Conservation (phyloP, 2,113 vertebrate species). For the Platysteira castanea region DNA sequence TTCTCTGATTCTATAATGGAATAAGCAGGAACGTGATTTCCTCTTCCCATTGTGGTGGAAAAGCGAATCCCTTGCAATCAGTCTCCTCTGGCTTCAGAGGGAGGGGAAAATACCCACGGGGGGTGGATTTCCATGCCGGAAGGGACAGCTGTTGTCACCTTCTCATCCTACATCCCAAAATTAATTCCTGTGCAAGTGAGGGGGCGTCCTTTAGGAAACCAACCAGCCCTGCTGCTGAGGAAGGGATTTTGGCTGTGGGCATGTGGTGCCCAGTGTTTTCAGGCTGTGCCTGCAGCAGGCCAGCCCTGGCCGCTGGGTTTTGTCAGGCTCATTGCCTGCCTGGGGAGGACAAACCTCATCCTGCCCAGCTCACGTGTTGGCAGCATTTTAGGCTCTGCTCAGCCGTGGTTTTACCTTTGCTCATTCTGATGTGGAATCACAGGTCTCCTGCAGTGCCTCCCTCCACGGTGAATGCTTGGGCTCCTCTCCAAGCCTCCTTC, state of each 20-base stretch:
- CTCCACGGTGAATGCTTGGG: neutral
- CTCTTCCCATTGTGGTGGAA: neutral
- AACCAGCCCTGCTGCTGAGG: neutral
- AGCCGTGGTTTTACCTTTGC: neutral
- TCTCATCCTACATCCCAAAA: neutral
- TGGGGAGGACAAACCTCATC: neutral
- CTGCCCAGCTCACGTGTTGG: neutral
- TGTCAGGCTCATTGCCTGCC: neutral
- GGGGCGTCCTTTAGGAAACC: neutral
- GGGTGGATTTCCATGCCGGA: accelerated
- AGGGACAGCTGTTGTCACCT: neutral
- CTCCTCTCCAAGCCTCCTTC: neutral
- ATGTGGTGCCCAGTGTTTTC: accelerated
- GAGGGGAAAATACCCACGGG: neutral
- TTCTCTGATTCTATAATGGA: neutral
- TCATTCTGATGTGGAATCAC: neutral
- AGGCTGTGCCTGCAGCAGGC: neutral
- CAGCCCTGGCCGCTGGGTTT: neutral
- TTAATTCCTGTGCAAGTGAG: neutral
- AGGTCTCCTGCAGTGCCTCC: neutral
- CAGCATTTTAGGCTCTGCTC: neutral
- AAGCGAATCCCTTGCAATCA: neutral
- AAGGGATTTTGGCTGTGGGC: neutral
- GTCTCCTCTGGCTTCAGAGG: neutral
- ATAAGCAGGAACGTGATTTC: neutral